These are phyloP conservation scores for Solenopsis fugax DNA, from an alignment of 1,140 invertebrate species.

Conservation along the genomic window DNA sequence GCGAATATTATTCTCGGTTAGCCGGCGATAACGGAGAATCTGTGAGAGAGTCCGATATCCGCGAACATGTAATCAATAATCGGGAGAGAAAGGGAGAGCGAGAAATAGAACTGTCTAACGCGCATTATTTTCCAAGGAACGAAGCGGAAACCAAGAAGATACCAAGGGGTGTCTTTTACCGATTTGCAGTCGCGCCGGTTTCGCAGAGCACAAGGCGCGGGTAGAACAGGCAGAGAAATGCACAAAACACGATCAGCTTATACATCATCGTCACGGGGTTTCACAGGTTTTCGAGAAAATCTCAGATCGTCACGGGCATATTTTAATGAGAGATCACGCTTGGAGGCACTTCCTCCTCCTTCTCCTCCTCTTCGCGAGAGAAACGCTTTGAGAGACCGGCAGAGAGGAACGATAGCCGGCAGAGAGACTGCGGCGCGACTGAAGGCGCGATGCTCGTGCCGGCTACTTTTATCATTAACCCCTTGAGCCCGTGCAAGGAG, in stretches of 20 bases:
- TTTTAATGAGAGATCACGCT: slow-evolving; percentile 7
- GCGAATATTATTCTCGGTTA: not conserved
- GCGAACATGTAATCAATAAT: not conserved
- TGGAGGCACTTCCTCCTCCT: not conserved
- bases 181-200: slow-evolving; percentile 57
- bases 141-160: not conserved
- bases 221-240: slow-evolving; percentile 64
- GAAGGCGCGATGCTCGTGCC: slow-evolving; percentile 68
- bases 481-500: slow-evolving; percentile 59
- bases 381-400: not conserved
- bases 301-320: slow-evolving; percentile 54
- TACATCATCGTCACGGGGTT: slow-evolving; percentile 36
- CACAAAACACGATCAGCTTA: slow-evolving; percentile 36
- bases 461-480: slow-evolving; percentile 73
- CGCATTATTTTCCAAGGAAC: not conserved
- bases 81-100: not conserved
- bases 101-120: not conserved
- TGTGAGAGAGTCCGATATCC: no score
- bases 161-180: slow-evolving; percentile 66
- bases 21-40: slow-evolving; percentile 5
- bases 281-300: not conserved
- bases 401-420: not conserved
- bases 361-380: no score
- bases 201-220: slow-evolving; percentile 47
- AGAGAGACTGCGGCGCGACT: slow-evolving; percentile 55